A percentile compares a stretch with the other conserved stretches of the same genome.
Conservation (phyloP, 2,797 vertebrate genomes). For the Pseudomugil gertrudae region DNA sequence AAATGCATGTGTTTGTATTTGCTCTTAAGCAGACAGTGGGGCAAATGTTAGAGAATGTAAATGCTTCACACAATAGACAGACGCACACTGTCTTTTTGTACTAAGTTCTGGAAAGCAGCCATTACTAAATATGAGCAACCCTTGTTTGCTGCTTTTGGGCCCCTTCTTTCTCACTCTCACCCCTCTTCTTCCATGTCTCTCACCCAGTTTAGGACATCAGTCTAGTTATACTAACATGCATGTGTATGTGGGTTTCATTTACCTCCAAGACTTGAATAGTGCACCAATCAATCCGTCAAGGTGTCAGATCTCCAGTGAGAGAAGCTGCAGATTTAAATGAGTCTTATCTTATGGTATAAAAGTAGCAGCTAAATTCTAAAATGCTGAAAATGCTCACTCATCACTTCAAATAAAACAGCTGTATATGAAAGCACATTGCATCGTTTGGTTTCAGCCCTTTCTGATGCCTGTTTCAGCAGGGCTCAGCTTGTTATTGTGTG, state of each 20-base stretch:
- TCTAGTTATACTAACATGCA: not conserved
- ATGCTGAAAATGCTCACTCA: not conserved
- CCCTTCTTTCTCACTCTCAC: not conserved
- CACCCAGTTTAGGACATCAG: conserved; percentile 18
- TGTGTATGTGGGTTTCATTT: conserved; percentile 10
- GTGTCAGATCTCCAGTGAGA: conserved; percentile 29
- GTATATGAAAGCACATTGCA: not conserved
- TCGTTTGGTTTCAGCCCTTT: not conserved
- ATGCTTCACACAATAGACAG: conserved; percentile 34
- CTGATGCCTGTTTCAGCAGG: conserved; percentile 22
- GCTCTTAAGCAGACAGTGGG: conserved; percentile 27
- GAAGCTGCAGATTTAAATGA: conserved; percentile 17
- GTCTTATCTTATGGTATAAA: no score
- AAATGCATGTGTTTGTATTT: conserved; percentile 26
- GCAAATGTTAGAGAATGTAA: conserved; percentile 32
- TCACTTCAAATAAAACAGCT: no score
- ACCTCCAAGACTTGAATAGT: conserved; percentile 15
- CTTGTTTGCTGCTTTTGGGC: conserved; percentile 25
- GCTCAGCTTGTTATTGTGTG: conserved; percentile 48
- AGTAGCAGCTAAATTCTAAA: no score
- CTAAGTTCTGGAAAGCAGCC: conserved; percentile 57
- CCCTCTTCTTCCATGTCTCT: conserved; percentile 4
- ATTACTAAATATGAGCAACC: conserved; percentile 34
- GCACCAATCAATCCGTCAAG: conserved; percentile 36
- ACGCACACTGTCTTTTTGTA: conserved; percentile 49